Conservation (phyloP, 2,888 invertebrate species). For the Drosophila buzzatii region DNA sequence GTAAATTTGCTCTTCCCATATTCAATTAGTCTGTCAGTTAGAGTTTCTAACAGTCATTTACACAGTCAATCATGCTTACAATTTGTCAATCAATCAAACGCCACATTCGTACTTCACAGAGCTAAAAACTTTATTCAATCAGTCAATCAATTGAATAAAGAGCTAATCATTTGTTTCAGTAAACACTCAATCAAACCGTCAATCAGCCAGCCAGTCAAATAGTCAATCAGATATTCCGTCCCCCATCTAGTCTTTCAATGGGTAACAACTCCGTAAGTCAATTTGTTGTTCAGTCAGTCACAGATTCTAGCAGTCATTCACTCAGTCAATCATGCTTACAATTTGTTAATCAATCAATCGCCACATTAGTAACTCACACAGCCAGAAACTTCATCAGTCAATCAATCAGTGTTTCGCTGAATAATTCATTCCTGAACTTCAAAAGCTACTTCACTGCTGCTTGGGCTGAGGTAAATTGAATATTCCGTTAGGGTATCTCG, state of each 20-base stretch:
- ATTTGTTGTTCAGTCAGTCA: background rate
- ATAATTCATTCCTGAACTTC: too few species aligned
- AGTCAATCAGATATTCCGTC: too few species aligned
- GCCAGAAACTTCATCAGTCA: background rate
- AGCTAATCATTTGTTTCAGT: too few species aligned
- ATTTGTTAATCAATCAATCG: background rate
- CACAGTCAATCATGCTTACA: too few species aligned
- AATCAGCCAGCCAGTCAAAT: background rate
- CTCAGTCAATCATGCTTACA: background rate
- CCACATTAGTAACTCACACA: background rate
- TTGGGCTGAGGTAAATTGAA: background rate
- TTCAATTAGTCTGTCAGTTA: too few species aligned
- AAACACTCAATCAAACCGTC: background rate
- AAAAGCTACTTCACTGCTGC: background rate
- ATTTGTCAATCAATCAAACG: too few species aligned
- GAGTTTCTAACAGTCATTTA: too few species aligned
- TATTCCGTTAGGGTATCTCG: conserved; percentile 5
- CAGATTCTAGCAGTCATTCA: background rate
- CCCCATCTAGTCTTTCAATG: too few species aligned
- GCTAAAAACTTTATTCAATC: too few species aligned
- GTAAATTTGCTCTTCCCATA: too few species aligned
- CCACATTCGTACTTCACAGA: too few species aligned
- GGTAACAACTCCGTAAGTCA: background rate
- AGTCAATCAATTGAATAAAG: too few species aligned
- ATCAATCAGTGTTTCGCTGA: background rate